phyloP scores from a whole-genome alignment of 2,888 invertebrate species.

The Pandemis cinnamomeana region DNA sequence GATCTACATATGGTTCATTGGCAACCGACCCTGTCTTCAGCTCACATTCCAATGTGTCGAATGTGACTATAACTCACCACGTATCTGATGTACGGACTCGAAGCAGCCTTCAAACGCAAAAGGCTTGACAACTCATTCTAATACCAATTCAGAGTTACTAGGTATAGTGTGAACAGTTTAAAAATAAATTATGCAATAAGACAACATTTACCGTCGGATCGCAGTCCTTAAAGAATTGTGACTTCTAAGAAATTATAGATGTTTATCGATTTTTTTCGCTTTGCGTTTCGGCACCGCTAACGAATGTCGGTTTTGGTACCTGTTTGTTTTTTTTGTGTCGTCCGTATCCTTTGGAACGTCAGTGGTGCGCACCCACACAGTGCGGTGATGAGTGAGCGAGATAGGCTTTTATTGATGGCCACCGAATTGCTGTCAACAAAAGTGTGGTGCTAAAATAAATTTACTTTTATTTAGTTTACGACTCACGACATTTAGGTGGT shows the following conservation, averaged over 20 bases:
- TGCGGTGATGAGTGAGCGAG: constrained; percentile 66
- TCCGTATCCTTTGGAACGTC: constrained; percentile 57
- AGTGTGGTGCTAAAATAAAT: constrained; percentile 59
- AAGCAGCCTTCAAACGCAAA: constrained; percentile 59
- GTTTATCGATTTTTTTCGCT: constrained; percentile 72
- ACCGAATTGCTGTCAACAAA: constrained; percentile 71
- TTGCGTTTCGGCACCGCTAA: constrained; percentile 76
- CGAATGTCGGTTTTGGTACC: constrained; percentile 73
- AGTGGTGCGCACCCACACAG: constrained; percentile 61
- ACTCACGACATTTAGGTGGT: constrained; percentile 32
- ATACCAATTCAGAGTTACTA: constrained; percentile 56
- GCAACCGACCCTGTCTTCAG: constrained; percentile 62
- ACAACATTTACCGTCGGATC: constrained; percentile 68
- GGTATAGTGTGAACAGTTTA: constrained; percentile 74
- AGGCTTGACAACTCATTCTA: constrained; percentile 75
- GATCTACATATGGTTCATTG: constrained; percentile 71
- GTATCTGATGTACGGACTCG: constrained; percentile 66
- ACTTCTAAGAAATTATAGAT: constrained; percentile 80
- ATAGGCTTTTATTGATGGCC: constrained; percentile 77
- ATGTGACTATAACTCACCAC: constrained; percentile 68
- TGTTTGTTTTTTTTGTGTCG: constrained; percentile 68
- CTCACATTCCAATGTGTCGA: constrained; percentile 73
- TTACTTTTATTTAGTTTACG: constrained; percentile 42
- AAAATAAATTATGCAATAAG: constrained; percentile 71
- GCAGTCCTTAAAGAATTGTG: constrained; percentile 58